A percentile compares a stretch with the other conserved stretches of the same genome.
These are phyloP conservation scores for Microctonus aethiopoides DNA, from an alignment of 2,888 invertebrate genomes.

Conservation along the genomic window DNA sequence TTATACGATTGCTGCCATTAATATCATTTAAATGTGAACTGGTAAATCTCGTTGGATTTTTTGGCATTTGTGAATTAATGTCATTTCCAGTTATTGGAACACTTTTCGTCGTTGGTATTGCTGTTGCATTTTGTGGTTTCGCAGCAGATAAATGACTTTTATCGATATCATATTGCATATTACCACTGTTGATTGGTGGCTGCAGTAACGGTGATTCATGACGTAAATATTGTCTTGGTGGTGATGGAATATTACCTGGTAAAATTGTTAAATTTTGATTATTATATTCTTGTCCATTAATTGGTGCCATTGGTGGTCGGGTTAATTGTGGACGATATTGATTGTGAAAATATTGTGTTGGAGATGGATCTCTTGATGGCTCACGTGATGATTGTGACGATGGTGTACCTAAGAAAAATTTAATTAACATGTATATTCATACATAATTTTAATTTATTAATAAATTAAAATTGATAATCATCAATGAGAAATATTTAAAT, in stretches of 20 bases:
- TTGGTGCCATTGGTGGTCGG: slow-evolving; percentile 55
- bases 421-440: slow-evolving; percentile 19
- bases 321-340: slow-evolving; percentile 54
- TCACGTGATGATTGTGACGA: slow-evolving; percentile 67
- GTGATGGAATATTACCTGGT: slow-evolving; percentile 32
- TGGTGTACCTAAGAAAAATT: slow-evolving; percentile 56
- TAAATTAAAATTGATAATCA: background rate
- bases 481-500: background rate
- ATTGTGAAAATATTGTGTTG: slow-evolving; percentile 61
- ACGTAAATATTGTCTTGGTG: slow-evolving; percentile 18
- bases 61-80: background rate
- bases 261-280: slow-evolving; percentile 17
- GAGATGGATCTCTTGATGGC: slow-evolving; percentile 63
- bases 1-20: background rate
- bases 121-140: background rate
- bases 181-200: background rate
- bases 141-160: background rate
- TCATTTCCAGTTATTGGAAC: background rate
- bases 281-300: slow-evolving; percentile 53
- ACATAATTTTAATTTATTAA: background rate
- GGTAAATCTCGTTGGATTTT: background rate
- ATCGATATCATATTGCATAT: background rate
- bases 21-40: background rate
- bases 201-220: background rate
- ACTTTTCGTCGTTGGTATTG: background rate